These are phyloP conservation scores for Cheilosia vernalis DNA, from an alignment of 2,888 invertebrate species.

Conservation along the genomic window DNA sequence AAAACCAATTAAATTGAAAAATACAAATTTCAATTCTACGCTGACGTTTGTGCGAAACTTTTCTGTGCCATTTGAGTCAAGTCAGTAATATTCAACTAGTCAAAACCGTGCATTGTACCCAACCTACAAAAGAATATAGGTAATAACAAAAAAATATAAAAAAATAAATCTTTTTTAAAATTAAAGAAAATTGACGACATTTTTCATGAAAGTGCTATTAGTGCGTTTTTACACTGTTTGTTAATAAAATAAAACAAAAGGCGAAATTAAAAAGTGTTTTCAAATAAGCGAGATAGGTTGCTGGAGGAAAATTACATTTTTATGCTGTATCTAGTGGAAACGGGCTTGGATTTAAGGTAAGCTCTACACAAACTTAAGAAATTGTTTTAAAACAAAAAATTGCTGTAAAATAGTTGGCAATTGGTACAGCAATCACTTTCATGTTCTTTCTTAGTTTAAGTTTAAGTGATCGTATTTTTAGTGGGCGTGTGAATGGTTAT, in stretches of 20 bases:
- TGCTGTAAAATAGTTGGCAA: slow-evolving; percentile 62
- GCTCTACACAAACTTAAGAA: too few relatives aligned
- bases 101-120: slow-evolving; percentile 60
- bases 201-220: not conserved
- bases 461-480: not conserved
- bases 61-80: slow-evolving; percentile 61
- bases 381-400: slow-evolving; percentile 2
- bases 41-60: slow-evolving; percentile 27
- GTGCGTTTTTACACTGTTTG: not conserved
- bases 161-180: slow-evolving; percentile 4
- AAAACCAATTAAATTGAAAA: not conserved
- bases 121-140: not conserved
- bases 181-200: not conserved
- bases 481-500: not conserved
- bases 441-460: not conserved
- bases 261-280: not conserved
- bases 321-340: slow-evolving; percentile 75
- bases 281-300: slow-evolving; percentile 15
- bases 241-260: slow-evolving; percentile 2
- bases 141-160: not conserved
- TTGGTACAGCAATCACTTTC: slow-evolving; percentile 38
- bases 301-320: slow-evolving; percentile 48
- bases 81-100: slow-evolving; percentile 62
- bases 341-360: slow-evolving; percentile 73
- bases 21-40: not conserved